Base-by-base conservation (phyloP, 2,888 invertebrate genomes). In the Ophraella communa region DNA sequence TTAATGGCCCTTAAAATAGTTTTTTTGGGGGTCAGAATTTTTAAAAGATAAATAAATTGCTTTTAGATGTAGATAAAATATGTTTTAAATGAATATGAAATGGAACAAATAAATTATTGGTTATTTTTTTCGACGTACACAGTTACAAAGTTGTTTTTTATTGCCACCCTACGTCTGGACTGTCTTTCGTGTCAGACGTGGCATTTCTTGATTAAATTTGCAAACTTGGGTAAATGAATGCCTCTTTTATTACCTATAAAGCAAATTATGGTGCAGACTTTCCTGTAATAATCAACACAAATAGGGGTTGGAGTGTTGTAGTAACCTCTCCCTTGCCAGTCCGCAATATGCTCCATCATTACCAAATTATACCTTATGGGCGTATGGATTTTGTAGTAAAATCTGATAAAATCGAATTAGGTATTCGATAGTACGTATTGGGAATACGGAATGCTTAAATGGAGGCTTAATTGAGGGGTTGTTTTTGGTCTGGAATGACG, bases 171-270 rank as follows among this genome's bases (percentile, higher is more conserved):
- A 14, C n/a, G n/a, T n/a, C n/a, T n/a, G 35, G 4, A 35, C 17
- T 39, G 2, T 58, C n/a, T n/a, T n/a, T 52, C 58, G 63, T 63
- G 63, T 24, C 23, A 33, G 52, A 44, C 49, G 39, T 62, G 45
- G 53, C 62, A 65, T 58, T 62, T 54, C 62, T 58, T 56, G 65
- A 62, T 65, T 62, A 65, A 65, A 65, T 62, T 65, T 51, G 53
- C 65, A 65, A 65, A 62, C 61, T 49, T 58, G 35, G 53, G 21
- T 52, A 58, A 62, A 65, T 52, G 62, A 54, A 62, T 45, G 49
- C 14, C 33, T n/a, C 62, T 65, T 65, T 65, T 65, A 65, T 62
- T 65, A 65, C 42, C 65, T 56, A 62, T 65, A 65, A 65, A 65
- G 57, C 18, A 65, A 65, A 65, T 65, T 65, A 65, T 44, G 54